Percentiles rank a stretch among this genome's conserved stretches.
Conservation (phyloP, 2,113 vertebrate genomes). For the Eurystomus gularis region DNA sequence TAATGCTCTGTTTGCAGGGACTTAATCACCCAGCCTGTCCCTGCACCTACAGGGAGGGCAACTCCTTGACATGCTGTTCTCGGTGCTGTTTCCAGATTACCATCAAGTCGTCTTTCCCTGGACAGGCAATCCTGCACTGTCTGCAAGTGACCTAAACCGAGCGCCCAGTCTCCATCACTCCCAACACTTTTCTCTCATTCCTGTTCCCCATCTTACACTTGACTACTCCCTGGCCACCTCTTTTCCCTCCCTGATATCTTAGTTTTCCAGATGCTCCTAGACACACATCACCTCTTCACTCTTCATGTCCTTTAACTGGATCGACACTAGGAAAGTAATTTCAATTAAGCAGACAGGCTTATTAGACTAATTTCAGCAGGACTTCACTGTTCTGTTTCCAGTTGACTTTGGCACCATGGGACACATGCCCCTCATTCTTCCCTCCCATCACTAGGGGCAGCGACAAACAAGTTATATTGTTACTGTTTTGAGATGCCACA, state of each 20-base stretch:
- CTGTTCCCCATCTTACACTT: neutral
- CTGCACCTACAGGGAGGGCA: neutral
- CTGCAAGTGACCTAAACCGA: neutral
- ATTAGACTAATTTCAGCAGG: neutral
- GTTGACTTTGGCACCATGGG: neutral
- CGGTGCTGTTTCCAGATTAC: neutral
- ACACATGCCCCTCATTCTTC: neutral
- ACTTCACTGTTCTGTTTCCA: neutral
- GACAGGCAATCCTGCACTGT: neutral
- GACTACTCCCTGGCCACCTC: neutral
- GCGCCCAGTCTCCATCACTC: neutral
- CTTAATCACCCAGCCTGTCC: neutral
- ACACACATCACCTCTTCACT: neutral
- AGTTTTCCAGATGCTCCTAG: neutral
- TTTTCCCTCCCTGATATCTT: neutral
- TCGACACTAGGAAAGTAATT: neutral
- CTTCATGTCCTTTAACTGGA: neutral
- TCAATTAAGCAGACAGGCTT: neutral
- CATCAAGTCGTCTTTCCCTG: neutral
- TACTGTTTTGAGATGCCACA: neutral
- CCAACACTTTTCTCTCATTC: neutral
- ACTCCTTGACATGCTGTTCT: neutral
- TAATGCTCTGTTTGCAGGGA: neutral
- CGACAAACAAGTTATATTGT: neutral
- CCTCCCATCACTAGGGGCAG: neutral